These are phyloP conservation scores for Pteromalus puparum DNA, from an alignment of 1,140 invertebrate species.

Conservation along the genomic window DNA sequence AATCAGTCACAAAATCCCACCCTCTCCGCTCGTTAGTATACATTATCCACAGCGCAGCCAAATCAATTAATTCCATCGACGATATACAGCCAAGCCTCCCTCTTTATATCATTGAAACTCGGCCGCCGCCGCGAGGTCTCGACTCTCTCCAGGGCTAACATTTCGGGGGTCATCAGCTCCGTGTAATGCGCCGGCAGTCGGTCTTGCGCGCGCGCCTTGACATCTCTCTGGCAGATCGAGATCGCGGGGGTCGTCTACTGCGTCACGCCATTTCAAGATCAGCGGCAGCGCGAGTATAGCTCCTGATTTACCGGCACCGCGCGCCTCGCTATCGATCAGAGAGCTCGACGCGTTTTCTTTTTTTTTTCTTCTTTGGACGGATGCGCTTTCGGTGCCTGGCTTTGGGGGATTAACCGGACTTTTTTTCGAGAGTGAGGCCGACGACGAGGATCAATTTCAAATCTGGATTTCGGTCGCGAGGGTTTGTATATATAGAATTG, in stretches of 20 bases:
- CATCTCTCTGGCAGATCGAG: conserved; percentile 37
- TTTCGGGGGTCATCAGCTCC: conserved; percentile 27
- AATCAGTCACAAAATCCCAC: no score
- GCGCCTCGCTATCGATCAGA: background rate
- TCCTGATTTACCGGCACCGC: background rate
- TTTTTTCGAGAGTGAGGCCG: no score
- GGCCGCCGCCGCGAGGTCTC: background rate
- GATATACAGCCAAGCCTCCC: no score
- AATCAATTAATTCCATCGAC: background rate
- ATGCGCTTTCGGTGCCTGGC: background rate
- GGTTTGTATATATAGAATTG: no score
- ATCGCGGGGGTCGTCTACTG: background rate
- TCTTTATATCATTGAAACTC: no score
- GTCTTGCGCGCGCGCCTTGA: conserved; percentile 37
- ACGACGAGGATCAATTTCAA: background rate
- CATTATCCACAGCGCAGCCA: background rate
- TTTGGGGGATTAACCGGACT: background rate
- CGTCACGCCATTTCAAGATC: conserved; percentile 40
- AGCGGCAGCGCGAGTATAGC: background rate
- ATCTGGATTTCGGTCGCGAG: background rate
- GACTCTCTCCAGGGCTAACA: background rate
- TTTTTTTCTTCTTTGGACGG: background rate
- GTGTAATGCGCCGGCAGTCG: background rate
- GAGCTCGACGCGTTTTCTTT: background rate
- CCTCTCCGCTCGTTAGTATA: background rate